Percentiles rank a stretch among this genome's conserved stretches.
phyloP scores from a whole-genome alignment of 2,797 vertebrate species.

The Myotis myotis region DNA sequence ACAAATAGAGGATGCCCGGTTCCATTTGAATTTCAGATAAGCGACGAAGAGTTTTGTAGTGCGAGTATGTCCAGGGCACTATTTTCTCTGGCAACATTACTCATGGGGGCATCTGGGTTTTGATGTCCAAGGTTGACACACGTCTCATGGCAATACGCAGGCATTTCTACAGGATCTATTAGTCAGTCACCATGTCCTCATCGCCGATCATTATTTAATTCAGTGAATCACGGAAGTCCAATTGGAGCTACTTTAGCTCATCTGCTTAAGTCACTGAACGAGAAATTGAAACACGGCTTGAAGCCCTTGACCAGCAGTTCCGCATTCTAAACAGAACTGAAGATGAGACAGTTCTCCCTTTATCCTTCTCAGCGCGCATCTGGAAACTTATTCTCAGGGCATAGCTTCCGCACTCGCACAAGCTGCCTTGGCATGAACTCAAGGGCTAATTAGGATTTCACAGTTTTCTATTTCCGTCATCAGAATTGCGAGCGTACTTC shows the following conservation, averaged over 20 bases:
- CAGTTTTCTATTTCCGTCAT: conserved; percentile 53
- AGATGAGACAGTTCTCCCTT: neutral
- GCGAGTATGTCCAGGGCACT: neutral
- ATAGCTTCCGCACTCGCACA: conserved; percentile 62
- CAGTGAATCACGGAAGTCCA: conserved; percentile 1
- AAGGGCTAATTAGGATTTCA: conserved; percentile 78
- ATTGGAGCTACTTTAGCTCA: neutral
- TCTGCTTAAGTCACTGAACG: neutral
- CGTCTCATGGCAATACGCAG: neutral
- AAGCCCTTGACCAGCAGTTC: neutral
- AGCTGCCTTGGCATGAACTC: conserved; percentile 65
- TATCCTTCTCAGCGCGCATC: neutral
- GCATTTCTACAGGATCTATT: neutral
- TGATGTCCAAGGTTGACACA: neutral
- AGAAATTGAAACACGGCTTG: neutral
- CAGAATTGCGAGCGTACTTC: conserved; percentile 47
- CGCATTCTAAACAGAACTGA: neutral
- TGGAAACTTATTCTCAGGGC: neutral
- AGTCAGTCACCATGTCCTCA: neutral
- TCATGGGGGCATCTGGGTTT: neutral
- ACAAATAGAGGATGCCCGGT: neutral
- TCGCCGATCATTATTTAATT: neutral
- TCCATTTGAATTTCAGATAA: conserved; percentile 24
- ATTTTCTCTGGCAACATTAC: neutral
- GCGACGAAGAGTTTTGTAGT: neutral